Evolutionary conservation across 2,888 invertebrate genomes (phyloP).

Genomic region (Andrena bicolor): DNA sequence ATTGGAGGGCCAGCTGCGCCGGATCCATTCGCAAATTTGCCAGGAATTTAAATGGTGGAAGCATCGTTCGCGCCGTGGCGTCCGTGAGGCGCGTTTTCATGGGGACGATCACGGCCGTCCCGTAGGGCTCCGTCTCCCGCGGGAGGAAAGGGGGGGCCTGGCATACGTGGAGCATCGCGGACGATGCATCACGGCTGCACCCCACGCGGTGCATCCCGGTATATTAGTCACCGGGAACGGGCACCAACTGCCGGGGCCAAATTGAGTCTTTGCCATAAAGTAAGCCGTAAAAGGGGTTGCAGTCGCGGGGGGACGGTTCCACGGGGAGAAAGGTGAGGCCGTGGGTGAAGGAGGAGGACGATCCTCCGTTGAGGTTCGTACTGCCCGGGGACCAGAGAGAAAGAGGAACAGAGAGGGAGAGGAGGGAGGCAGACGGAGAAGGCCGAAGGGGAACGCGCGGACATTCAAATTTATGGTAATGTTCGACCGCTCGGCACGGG

Average conservation of each 20-base stretch:
- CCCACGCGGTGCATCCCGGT: constrained; percentile 87
- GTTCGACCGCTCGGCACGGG: constrained; percentile 75
- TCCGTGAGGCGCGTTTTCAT: constrained; percentile 1
- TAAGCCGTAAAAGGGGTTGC: constrained; percentile 83
- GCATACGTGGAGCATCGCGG: constrained; percentile 74
- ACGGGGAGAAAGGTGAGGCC: constrained; percentile 84
- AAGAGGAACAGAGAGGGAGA: constrained; percentile 12
- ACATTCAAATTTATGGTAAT: constrained; percentile 84
- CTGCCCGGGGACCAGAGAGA: constrained; percentile 85
- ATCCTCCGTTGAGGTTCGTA: constrained; percentile 64
- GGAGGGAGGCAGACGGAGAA: constrained; percentile 45
- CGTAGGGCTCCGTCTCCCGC: constrained; percentile 16
- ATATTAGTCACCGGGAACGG: constrained; percentile 88
- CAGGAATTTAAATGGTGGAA: background rate
- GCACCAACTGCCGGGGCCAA: constrained; percentile 87
- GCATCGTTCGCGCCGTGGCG: background rate
- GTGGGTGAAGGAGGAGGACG: constrained; percentile 81
- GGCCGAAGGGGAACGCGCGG: constrained; percentile 70
- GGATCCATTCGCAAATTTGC: constrained; percentile 4
- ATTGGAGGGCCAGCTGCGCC: background rate
- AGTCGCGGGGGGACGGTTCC: constrained; percentile 64
- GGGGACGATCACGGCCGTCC: constrained; percentile 33
- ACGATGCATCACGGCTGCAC: constrained; percentile 87
- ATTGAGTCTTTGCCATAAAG: constrained; percentile 85
- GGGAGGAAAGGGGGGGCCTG: constrained; percentile 8